Base-by-base conservation (phyloP, 2,797 vertebrate species). In the Peromyscus attwateri region DNA sequence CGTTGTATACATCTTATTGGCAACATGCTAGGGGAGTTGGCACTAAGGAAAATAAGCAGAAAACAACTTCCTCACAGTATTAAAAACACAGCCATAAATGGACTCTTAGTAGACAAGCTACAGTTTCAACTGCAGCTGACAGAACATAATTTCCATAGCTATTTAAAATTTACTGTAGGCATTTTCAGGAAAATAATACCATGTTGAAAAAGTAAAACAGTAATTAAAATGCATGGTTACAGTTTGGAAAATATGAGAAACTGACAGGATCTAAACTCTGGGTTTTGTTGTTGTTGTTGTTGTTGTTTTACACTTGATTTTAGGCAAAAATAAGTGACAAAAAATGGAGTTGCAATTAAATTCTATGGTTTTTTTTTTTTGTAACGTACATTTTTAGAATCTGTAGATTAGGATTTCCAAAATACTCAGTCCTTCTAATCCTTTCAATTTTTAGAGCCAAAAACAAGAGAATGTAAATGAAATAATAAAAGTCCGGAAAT, bases 191-290 rank as follows among this genome's bases (percentile, higher is more conserved):
- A 93, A 95, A 85, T 27, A 88, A 76, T 19, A 76, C 34, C 6
- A 62, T 29, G 16, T 64, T 89, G 83, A 84, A 96, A 95, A 97
- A 85, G 57, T 83, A 92, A 81, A 94, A 93, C 5, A 82, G 40
- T 94, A 66, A 82, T 94, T 46, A 76, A 94, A 94, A 90, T 70
- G 55, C 25, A 84, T 17, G 40, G 23, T 75, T 92, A 77, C 49
- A 76, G 88, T 95, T 97, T 92, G 34, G 79, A 96, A 92, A 79
- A 87, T 82, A 87, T 6, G 62, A 19, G 64, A 94, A 96, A 80
- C 82, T 57, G 27, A 57, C 1, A 84, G n/a, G 80, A 76, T 94
- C 52, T 94, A 95, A 92, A 84, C 79, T 84, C 43, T 79, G 83
- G 25, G 0, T 52, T 52, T 52, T 52, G 10, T 52, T 52, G 43